Percentiles rank a stretch among this genome's conserved stretches.
Conservation (phyloP, 2,888 invertebrate species). For the Drosophila pseudotakahashii region DNA sequence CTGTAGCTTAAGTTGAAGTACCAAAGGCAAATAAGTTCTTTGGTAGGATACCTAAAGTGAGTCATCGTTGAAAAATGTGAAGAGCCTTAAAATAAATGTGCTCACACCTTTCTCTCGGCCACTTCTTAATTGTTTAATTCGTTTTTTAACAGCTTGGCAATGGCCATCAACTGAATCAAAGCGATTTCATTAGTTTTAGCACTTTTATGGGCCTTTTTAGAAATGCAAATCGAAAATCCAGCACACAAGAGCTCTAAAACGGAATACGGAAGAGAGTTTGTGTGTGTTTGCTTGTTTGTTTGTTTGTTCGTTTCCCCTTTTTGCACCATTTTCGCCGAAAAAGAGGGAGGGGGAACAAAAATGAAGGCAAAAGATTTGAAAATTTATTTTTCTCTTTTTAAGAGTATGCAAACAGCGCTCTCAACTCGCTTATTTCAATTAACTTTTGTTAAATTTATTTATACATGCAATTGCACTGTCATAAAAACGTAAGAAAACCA, state of each 20-base stretch:
- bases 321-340: neutral
- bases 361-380: slow-evolving; percentile 7
- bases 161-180: slow-evolving; percentile 12
- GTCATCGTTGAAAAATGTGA: neutral
- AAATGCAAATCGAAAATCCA: slow-evolving; percentile 29
- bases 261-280: slow-evolving; percentile 12
- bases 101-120: slow-evolving; percentile 3
- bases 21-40: too few species aligned
- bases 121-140: slow-evolving; percentile 8
- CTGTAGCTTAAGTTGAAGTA: neutral
- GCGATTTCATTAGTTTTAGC: slow-evolving; percentile 21
- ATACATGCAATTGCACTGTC: slow-evolving; percentile 40
- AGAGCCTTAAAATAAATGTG: neutral
- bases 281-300: slow-evolving; percentile 9
- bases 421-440: slow-evolving; percentile 54
- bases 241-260: slow-evolving; percentile 6
- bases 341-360: too few species aligned
- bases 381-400: slow-evolving; percentile 6
- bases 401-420: slow-evolving; percentile 11
- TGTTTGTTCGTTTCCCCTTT: neutral
- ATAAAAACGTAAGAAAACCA: neutral
- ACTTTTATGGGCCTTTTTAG: slow-evolving; percentile 30
- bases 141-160: slow-evolving; percentile 1
- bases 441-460: slow-evolving; percentile 60
- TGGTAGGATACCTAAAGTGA: neutral